Base-by-base conservation (phyloP, 2,888 invertebrate genomes). In the Eudemis profundana region DNA sequence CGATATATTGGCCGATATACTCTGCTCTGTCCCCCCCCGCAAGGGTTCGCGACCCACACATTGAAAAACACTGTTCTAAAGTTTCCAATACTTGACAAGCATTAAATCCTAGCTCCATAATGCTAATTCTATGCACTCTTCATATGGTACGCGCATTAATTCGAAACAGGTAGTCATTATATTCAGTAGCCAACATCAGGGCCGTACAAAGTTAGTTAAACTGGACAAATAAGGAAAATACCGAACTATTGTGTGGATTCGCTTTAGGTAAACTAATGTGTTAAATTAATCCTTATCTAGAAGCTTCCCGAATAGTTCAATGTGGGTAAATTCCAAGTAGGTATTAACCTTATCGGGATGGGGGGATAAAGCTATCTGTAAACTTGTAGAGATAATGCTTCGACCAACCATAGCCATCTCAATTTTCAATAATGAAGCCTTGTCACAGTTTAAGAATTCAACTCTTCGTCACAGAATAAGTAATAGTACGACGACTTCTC, bases 331-430 rank as follows among this genome's bases (percentile, higher is more conserved):
- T 72, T 70, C 69, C 71, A 73, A 64, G 49, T n/a, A 67, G 5
- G 36, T 51, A 33, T 36, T 66, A 69, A 66, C 72, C 66, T 72
- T 76, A 77, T 75, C 75, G 67, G 61, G 56, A 61, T 67, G 71
- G 71, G 73, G 74, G 66, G 53, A 65, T 73, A 76, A n/a, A n/a
- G 77, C 77, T 86, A 84, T 85, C 82, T 78, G 68, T 71, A 51
- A 62, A 62, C 65, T 68, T 68, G 78, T 80, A 80, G 81, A 70
- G 74, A 74, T 76, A 74, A 81, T 74, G 72, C 74, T 67, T n/a
- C n/a, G n/a, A n/a, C n/a, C 61, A 74, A 73, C 81, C 67, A n/a
- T n/a, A 63, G 75, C 73, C 81, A 77, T 80, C 74, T 79, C 72
- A 76, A 74, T 77, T 76, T 74, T 74, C 75, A 72, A 78, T 76